These are phyloP conservation scores for Neria commutata DNA, from an alignment of 2,888 invertebrate genomes.

Conservation along the genomic window DNA sequence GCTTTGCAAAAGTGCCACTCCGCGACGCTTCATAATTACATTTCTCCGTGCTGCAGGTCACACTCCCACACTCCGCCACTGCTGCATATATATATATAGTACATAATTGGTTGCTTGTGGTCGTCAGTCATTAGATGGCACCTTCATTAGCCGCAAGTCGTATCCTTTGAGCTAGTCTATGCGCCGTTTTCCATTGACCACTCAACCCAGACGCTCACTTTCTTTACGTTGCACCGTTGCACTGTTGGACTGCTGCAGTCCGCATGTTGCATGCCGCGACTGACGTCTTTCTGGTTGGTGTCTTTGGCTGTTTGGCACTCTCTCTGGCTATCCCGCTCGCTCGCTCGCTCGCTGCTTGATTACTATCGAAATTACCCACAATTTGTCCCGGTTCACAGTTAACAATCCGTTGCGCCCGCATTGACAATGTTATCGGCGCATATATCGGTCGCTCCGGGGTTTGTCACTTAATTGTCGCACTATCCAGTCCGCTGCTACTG, in stretches of 20 bases:
- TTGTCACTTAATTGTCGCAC: slow-evolving; percentile 39
- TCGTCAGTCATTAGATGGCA: slow-evolving; percentile 13
- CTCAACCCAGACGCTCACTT: no score
- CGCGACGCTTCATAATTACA: background rate
- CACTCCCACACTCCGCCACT: no score
- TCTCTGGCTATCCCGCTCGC: slow-evolving; percentile 9
- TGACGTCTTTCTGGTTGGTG: background rate
- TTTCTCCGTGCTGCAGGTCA: background rate
- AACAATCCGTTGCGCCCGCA: background rate
- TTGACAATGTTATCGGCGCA: slow-evolving; percentile 14
- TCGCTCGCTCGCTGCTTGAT: slow-evolving; percentile 32
- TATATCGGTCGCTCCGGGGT: slow-evolving; percentile 24
- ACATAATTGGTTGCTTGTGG: background rate
- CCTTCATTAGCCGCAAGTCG: slow-evolving; percentile 12
- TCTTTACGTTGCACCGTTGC: no score
- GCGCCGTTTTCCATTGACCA: no score
- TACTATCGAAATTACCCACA: slow-evolving; percentile 38
- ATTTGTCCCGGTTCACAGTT: slow-evolving; percentile 34
- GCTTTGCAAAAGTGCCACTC: background rate
- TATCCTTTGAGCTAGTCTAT: background rate
- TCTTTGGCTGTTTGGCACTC: background rate
- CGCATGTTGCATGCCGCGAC: background rate
- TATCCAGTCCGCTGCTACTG: slow-evolving; percentile 20
- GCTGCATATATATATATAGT: no score
- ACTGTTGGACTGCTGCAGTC: background rate